A percentile compares a stretch with the other conserved stretches of the same genome.
Conservation (phyloP, 37 sponge, comb jelly and placozoan species). For the Geodia barretti region DNA sequence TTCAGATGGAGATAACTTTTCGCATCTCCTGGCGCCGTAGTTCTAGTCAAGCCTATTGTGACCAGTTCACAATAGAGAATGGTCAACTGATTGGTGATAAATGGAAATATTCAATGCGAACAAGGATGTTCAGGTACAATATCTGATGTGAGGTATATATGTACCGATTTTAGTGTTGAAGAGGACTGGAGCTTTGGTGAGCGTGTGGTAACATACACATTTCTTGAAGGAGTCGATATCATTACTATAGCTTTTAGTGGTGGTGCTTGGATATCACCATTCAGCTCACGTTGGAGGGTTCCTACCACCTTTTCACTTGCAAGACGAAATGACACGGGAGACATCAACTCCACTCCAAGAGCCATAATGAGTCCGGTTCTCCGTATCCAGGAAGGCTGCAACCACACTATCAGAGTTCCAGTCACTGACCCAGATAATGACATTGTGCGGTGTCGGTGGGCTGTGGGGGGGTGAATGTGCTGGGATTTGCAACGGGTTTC, state of each 20-base stretch:
- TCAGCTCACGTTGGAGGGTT: slow-evolving; percentile 37
- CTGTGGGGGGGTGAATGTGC: slow-evolving; percentile 35
- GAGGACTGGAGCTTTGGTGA: slow-evolving; percentile 58
- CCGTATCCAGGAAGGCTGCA: slow-evolving; percentile 47
- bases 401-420: slow-evolving; percentile 46
- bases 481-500: slow-evolving; percentile 44
- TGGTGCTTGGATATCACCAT: slow-evolving; percentile 11
- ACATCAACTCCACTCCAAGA: slow-evolving; percentile 57
- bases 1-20: slow-evolving; percentile 23
- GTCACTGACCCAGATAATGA: slow-evolving; percentile 48
- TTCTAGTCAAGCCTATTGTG: not conserved
- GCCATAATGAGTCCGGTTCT: slow-evolving; percentile 49
- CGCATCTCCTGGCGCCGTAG: slow-evolving; percentile 15
- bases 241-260: slow-evolving; percentile 30
- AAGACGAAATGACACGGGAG: slow-evolving; percentile 49
- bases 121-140: slow-evolving; percentile 31
- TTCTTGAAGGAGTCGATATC: too few species aligned
- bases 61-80: not conserved
- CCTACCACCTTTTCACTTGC: slow-evolving; percentile 25
- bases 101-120: slow-evolving; percentile 1
- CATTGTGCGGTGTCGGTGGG: slow-evolving; percentile 51
- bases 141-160: slow-evolving; percentile 20
- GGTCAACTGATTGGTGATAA: not conserved
- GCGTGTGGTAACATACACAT: not conserved
- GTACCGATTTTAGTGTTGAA: slow-evolving; percentile 45